These are phyloP conservation scores for Spilarctia lutea DNA, from an alignment of 2,888 invertebrate genomes.

Conservation along the genomic window DNA sequence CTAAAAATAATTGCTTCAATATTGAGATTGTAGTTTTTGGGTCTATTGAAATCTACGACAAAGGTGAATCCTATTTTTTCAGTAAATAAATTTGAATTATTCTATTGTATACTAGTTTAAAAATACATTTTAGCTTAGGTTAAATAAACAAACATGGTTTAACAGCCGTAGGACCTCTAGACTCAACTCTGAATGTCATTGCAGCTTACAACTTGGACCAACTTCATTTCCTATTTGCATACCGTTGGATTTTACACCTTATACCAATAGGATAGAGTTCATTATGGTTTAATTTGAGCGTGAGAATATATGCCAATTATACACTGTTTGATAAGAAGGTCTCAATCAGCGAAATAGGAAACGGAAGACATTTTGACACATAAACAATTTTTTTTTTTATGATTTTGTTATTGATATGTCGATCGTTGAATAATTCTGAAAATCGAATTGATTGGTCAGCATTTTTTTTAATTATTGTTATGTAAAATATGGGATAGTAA, in stretches of 20 bases:
- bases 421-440: slow-evolving; percentile 12
- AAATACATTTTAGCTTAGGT: background rate
- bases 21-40: background rate
- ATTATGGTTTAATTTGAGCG: slow-evolving; percentile 49
- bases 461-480: background rate
- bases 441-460: background rate
- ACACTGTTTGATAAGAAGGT: slow-evolving; percentile 59
- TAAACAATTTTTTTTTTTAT: slow-evolving; percentile 44
- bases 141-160: background rate
- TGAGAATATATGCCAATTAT: slow-evolving; percentile 70
- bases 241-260: slow-evolving; percentile 39
- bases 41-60: background rate
- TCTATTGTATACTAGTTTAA: background rate
- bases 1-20: background rate
- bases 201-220: slow-evolving; percentile 27
- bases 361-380: slow-evolving; percentile 45
- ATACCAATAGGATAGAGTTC: slow-evolving; percentile 27
- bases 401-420: slow-evolving; percentile 15
- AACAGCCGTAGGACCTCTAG: slow-evolving; percentile 3
- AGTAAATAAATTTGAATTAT: too few relatives aligned
- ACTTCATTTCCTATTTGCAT: slow-evolving; percentile 31
- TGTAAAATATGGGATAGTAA: background rate
- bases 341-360: slow-evolving; percentile 60
- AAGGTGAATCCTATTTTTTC: too few relatives aligned
- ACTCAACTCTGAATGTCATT: slow-evolving; percentile 22